Evolutionary conservation across 2,113 vertebrate genomes (phyloP), one percentile per base, ranked within the genome.

Genomic region (Cyanoderma ruficeps): DNA sequence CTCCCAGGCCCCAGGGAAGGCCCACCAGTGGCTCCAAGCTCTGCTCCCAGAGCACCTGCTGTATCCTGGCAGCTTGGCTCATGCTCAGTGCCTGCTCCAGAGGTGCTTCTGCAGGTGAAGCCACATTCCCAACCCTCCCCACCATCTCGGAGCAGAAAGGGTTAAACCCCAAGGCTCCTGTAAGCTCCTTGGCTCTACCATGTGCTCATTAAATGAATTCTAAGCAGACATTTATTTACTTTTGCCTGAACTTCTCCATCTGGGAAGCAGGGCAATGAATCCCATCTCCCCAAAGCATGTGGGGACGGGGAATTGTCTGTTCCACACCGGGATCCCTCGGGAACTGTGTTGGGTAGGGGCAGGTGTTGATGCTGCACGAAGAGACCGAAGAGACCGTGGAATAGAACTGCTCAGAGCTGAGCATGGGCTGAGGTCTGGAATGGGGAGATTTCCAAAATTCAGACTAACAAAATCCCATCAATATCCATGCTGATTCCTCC

Each of bases 381-480:
- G 67, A 50, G 37, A 39, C 21, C 0, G 0, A 25, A 52, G 67
- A 50, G 37, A 39, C 21, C 0, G 0, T 0, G 0, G 57, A 65
- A 67, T 24, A 20, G 69, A 42, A 25, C 20, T 5, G 50, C 91
- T 63, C 0, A 0, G 69, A 57, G 83, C 65, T 22, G 37, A 60
- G 77, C 80, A 7, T 2, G 1, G 13, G 10, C 35, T 27, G 64
- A 3, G 33, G 4, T 7, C 49, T 68, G 87, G 25, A 22, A 39
- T 15, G 80, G 69, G 10, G n/a, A 57, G 21, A 55, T n/a, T 82
- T 13, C 72, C 59, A 14, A 35, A 76, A 72, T 59, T n/a, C 46
- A 67, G 35, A 20, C 13, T 25, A 5, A 42, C 25, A 11, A 33
- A 74, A 61, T 18, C 46, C 87, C 64, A 37, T n/a, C 46, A 1